Percentiles rank a stretch among this genome's conserved stretches.
Conservation (phyloP, 2,797 vertebrate genomes). For the Takifugu rubripes region DNA sequence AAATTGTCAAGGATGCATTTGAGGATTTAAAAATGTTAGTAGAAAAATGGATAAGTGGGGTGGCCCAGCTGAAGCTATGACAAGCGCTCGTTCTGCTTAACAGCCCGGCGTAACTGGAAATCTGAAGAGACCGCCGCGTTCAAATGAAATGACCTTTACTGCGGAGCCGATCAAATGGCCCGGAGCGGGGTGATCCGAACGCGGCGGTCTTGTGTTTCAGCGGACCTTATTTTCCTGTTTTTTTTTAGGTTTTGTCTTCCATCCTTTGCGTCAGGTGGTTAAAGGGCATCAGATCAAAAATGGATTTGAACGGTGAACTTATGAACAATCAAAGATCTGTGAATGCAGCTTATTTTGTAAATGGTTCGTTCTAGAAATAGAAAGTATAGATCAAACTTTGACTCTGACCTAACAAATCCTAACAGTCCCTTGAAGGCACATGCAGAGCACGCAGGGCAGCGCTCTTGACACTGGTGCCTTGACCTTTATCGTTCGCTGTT, state of each 20-base stretch:
- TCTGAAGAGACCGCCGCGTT: slow-evolving; percentile 48
- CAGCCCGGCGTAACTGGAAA: slow-evolving; percentile 25
- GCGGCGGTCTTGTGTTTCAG: slow-evolving; percentile 63
- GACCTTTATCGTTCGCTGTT: slow-evolving; percentile 53
- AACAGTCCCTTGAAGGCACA: slow-evolving; percentile 45
- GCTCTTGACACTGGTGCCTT: slow-evolving; percentile 49
- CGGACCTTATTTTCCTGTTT: slow-evolving; percentile 23
- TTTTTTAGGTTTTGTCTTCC: slow-evolving; percentile 60
- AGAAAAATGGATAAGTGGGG: slow-evolving; percentile 23
- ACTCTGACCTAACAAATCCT: slow-evolving; percentile 29
- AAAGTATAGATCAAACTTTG: slow-evolving; percentile 8
- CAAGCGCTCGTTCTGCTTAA: slow-evolving; percentile 49
- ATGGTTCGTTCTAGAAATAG: no score
- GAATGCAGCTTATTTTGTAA: no score
- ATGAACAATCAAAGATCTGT: no score
- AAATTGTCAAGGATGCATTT: slow-evolving; percentile 7
- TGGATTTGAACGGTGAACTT: no score
- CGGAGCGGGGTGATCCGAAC: slow-evolving; percentile 63
- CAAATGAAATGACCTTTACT: slow-evolving; percentile 75
- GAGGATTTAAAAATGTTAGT: slow-evolving; percentile 19
- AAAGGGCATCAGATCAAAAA: no score
- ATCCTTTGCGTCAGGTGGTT: slow-evolving; percentile 48
- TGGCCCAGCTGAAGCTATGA: slow-evolving; percentile 38
- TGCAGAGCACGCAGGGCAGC: slow-evolving; percentile 41
- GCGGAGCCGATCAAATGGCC: slow-evolving; percentile 71